These are phyloP conservation scores for Bombus vancouverensis DNA, from an alignment of 1,140 invertebrate genomes.

Conservation along the genomic window DNA sequence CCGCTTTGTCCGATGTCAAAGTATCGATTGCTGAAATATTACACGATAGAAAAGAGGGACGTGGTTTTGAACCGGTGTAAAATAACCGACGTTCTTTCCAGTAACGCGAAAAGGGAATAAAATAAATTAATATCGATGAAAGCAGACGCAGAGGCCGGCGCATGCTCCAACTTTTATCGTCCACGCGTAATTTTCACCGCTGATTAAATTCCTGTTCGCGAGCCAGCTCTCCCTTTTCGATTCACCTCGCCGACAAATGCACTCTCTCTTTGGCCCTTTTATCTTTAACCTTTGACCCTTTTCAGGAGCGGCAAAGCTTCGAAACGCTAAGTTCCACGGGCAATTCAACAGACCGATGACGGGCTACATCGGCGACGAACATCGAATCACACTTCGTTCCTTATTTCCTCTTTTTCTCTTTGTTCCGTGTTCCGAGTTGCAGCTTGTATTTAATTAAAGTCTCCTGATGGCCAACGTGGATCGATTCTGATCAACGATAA, in stretches of 20 bases:
- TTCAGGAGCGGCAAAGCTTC: no score
- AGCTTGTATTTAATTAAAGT: constrained; percentile 23
- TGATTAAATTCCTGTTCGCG: constrained; percentile 37
- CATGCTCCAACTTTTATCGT: neutral
- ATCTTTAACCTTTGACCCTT: constrained; percentile 26
- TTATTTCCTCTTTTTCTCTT: neutral
- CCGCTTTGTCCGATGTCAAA: neutral
- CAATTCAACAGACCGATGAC: neutral
- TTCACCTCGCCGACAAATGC: constrained; percentile 15
- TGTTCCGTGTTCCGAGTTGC: no score
- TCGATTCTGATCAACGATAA: constrained; percentile 10
- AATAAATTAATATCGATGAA: constrained; percentile 13
- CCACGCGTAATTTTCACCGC: constrained; percentile 17
- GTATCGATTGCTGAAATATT: neutral
- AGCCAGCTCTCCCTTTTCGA: neutral
- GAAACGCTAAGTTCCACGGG: neutral
- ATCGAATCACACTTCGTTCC: neutral
- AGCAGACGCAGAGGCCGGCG: neutral
- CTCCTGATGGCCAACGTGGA: neutral
- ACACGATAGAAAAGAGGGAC: no score
- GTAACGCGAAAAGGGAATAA: neutral
- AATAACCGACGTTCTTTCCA: neutral
- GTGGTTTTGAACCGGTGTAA: neutral
- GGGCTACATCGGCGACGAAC: no score
- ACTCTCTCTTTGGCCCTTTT: constrained; percentile 27